Base-by-base conservation (phyloP, 2,113 vertebrate species). In the Odontophorus gujanensis region DNA sequence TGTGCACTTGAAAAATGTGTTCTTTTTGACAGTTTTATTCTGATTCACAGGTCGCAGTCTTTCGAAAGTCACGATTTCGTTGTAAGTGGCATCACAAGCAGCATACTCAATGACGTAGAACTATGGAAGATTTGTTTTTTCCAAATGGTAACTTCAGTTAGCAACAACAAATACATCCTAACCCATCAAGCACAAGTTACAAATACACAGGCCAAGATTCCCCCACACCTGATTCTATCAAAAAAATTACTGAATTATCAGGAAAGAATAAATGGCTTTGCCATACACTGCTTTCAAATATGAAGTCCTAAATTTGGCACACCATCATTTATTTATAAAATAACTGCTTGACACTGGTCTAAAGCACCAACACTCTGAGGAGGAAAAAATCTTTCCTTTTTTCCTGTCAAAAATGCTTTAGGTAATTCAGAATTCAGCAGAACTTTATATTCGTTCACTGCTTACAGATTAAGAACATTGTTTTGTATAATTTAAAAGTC, bases 41-140 rank as follows among this genome's bases (percentile, higher is more conserved):
- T 98, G 98, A 96, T 98, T 98, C 96, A 98, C 98, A 97, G 98
- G 98, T 71, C 98, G 98, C 89, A 98, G 98, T 89, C 98, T 97
- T 90, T 98, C 98, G 2, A 98, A 98, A 84, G 98, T 98, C 91
- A 98, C 98, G 81, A 98, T 98, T 97, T 98, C 98, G 94, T 98
- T 98, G 95, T 98, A 98, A 90, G 98, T 98, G 96, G 98, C 98
- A 96, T 98, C 98, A 96, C 98, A 98, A 95, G 98, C 98, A 97
- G 98, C 98, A 87, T 98, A 98, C 87, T 98, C 98, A 94, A 98
- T 98, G 93, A 98, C 98, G 53, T 98, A 98, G 85, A 98, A 98
- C 98, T 98, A 90, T 3, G 87, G 81, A 81, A 77, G 34, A 72
- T 4, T 16, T 13, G 12, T 12, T 8, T 72, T 51, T 32, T 58